Evolutionary conservation across 2,113 vertebrate species (phyloP), one percentile per base, ranked within the genome.

Genomic region (Ctenomys sociabilis): DNA sequence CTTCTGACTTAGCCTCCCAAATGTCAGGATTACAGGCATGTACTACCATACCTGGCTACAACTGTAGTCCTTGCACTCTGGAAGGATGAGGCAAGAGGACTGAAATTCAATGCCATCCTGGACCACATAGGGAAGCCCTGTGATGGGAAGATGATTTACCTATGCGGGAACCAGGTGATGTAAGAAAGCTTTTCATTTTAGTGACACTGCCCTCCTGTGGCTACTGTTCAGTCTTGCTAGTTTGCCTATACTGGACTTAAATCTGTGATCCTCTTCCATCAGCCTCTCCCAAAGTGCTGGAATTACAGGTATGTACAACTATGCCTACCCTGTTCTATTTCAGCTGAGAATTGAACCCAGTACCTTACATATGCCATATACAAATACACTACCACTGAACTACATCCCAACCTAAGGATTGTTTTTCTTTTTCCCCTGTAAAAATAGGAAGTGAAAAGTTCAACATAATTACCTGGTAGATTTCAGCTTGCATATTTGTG

Each of bases 391-490:
- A 64, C 59, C 57, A 66, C n/a, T 85, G 70, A 68, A 75, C 54
- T 35, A 63, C 22, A 94, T 1, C 8, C 12, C 45, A 84, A n/a
- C 40, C 22, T 90, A 66, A 40, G n/a, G 40, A 7, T 26, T 40
- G 49, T 73, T 73, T 32, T 70, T 85, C 32, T 63, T 21, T 17
- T n/a, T n/a, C 7, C 2, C 57, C 40, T 85, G 24, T 22, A 96
- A n/a, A 95, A 93, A 17, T 54, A 86, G 5, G 92, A 89, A 93
- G 54, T 49, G 54, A 66, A 95, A 81, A 91, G 35, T 32, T 54
- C 54, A 92, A 61, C 32, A 85, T 54, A 68, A 57, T 96, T 98
- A 99, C 99, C 99, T 99, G 96, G 43, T 98, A 97, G 96, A 99
- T 98, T 97, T 99, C 98, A 94, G 98, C 98, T 97, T 97, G 98